phyloP scores from a whole-genome alignment of 2,888 invertebrate genomes.

The Eilema griseolum region DNA sequence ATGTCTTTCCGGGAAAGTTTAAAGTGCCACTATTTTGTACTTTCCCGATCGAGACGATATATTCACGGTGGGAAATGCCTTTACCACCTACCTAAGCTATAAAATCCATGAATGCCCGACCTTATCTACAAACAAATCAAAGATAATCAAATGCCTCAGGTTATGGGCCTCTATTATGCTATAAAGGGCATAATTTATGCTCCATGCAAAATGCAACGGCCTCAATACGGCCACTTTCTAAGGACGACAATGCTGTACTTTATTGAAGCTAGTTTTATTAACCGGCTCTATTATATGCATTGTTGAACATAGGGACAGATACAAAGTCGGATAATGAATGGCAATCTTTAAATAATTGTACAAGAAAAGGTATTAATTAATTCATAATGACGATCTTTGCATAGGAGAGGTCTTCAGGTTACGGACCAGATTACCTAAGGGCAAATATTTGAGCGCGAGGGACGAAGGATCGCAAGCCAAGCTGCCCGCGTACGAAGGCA shows the following conservation, averaged over 20 bases:
- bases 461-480: no score
- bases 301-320: not conserved
- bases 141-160: constrained; percentile 18
- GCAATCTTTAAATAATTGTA: not conserved
- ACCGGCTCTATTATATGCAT: not conserved
- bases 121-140: constrained; percentile 11
- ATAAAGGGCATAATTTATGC: constrained; percentile 46
- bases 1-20: no score
- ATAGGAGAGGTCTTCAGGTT: not conserved
- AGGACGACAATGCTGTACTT: constrained; percentile 33
- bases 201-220: constrained; percentile 48
- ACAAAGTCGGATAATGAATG: not conserved
- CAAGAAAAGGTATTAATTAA: not conserved
- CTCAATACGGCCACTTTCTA: constrained; percentile 61
- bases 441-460: no score
- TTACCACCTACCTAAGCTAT: not conserved
- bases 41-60: not conserved
- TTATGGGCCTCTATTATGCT: constrained; percentile 23
- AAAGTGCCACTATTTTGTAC: not conserved
- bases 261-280: constrained; percentile 17
- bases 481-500: no score
- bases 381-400: not conserved
- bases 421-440: no score
- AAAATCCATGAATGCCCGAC: not conserved
- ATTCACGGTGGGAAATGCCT: not conserved